These are phyloP conservation scores for Odontamblyopus lacepedii DNA, from an alignment of 2,797 vertebrate genomes.

Conservation along the genomic window DNA sequence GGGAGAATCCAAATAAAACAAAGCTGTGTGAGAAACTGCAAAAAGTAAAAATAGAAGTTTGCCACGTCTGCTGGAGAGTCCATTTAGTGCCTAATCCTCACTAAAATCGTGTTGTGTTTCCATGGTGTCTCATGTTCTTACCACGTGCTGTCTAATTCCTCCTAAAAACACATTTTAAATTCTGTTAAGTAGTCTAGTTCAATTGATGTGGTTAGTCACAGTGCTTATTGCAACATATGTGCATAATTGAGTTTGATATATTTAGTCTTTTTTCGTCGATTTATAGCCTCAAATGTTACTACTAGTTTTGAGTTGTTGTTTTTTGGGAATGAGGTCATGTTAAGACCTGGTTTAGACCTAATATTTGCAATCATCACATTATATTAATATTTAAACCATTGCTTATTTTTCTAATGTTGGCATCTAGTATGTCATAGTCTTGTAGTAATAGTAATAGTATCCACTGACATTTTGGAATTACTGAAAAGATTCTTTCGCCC, in stretches of 20 bases:
- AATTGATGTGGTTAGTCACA: background rate
- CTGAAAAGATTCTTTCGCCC: constrained; percentile 1
- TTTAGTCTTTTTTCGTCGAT: background rate
- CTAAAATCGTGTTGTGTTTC: constrained; percentile 7
- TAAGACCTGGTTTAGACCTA: too few relatives aligned
- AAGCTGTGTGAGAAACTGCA: constrained; percentile 31
- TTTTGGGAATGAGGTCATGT: background rate
- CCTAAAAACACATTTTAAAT: constrained; percentile 1
- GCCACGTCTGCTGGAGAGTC: constrained; percentile 31
- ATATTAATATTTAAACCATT: too few relatives aligned
- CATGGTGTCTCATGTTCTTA: constrained; percentile 1
- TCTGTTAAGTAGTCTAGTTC: background rate
- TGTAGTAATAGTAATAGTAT: background rate
- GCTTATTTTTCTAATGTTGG: background rate
- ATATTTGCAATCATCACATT: too few relatives aligned
- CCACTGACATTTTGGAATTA: background rate
- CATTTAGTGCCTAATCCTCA: constrained; percentile 11
- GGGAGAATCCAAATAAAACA: constrained; percentile 65
- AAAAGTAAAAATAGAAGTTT: constrained; percentile 25
- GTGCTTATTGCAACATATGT: background rate
- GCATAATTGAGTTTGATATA: background rate
- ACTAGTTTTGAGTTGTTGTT: background rate
- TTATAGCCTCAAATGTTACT: background rate
- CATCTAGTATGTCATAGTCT: background rate
- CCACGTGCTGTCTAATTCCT: constrained; percentile 1